A percentile compares a stretch with the other conserved stretches of the same genome.
Evolutionary conservation across 2,888 invertebrate species (phyloP).

Genomic region (Tupiocoris notatus): DNA sequence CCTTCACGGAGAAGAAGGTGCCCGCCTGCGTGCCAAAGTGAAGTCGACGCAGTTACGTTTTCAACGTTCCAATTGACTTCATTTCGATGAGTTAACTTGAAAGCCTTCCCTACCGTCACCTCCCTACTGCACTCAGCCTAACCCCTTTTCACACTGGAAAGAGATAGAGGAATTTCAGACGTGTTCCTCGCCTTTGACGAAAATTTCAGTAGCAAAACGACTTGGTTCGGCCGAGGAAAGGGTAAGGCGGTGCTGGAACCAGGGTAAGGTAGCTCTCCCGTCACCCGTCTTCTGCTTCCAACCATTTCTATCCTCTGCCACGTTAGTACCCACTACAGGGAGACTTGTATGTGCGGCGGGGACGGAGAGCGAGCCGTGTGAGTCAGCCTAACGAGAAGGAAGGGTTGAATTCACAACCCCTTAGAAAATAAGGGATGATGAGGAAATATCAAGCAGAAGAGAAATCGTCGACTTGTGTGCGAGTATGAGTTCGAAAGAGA

Average conservation of each 20-base stretch:
- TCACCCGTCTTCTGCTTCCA: no score
- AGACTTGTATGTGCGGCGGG: constrained; percentile 36
- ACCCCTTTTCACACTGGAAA: neutral
- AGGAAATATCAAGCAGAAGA: constrained; percentile 46
- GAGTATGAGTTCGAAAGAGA: constrained; percentile 25
- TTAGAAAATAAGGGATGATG: constrained; percentile 51
- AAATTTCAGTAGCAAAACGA: constrained; percentile 1
- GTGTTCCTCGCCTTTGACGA: neutral
- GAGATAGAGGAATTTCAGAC: constrained; percentile 6
- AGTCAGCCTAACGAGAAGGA: constrained; percentile 28
- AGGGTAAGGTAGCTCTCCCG: no score
- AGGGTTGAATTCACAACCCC: constrained; percentile 48
- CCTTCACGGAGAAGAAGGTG: neutral
- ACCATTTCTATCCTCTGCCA: no score
- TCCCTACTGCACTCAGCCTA: neutral
- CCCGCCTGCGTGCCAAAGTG: neutral
- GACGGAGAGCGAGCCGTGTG: constrained; percentile 37
- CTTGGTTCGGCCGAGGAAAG: neutral
- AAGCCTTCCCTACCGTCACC: neutral
- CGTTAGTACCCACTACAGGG: constrained; percentile 1
- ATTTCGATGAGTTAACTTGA: constrained; percentile 32
- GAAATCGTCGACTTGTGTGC: neutral
- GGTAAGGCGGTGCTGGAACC: no score
- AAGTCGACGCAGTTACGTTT: constrained; percentile 12
- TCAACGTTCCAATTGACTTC: constrained; percentile 28